These are phyloP conservation scores for Odontomachus brunneus DNA, from an alignment of 1,140 invertebrate species.

Conservation along the genomic window DNA sequence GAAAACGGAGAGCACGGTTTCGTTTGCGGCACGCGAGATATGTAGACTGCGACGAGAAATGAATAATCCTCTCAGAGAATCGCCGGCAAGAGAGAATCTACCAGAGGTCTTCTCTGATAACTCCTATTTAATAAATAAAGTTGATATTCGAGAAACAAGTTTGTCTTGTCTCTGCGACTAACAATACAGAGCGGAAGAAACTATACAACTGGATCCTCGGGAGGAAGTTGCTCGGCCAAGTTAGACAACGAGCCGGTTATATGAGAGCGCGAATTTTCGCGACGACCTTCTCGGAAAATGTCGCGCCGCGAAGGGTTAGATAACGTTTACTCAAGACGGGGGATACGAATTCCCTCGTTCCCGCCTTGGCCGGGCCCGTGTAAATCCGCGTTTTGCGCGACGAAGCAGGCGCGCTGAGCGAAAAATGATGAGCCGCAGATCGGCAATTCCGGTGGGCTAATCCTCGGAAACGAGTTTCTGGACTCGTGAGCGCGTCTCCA, in stretches of 20 bases:
- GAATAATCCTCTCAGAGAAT: slow-evolving; percentile 27
- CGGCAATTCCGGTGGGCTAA: slow-evolving; percentile 61
- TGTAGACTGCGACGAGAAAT: slow-evolving; percentile 25
- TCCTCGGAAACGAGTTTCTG: slow-evolving; percentile 60
- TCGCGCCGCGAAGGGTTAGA: slow-evolving; percentile 41
- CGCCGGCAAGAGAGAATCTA: not conserved
- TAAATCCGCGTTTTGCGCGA: slow-evolving; percentile 68
- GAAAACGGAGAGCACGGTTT: slow-evolving; percentile 9
- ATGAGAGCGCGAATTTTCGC: slow-evolving; percentile 4
- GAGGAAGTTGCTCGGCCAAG: too few species aligned
- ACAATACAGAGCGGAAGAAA: not conserved
- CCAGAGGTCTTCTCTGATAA: not conserved
- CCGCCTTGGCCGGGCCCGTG: slow-evolving; percentile 24
- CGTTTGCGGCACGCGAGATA: slow-evolving; percentile 26
- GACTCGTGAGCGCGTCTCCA: slow-evolving; percentile 15
- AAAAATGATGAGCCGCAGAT: slow-evolving; percentile 50
- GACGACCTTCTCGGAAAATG: too few species aligned
- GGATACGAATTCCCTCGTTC: slow-evolving; percentile 61
- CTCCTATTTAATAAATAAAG: slow-evolving; percentile 22
- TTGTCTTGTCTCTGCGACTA: not conserved
- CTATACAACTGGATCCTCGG: too few species aligned
- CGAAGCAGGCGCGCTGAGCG: slow-evolving; percentile 35
- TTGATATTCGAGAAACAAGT: not conserved
- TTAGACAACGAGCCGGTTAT: not conserved
- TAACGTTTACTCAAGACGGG: slow-evolving; percentile 31